Evolutionary conservation across 2,113 vertebrate species (phyloP), one percentile per base, ranked within the genome.

Genomic region (Crypturellus undulatus): DNA sequence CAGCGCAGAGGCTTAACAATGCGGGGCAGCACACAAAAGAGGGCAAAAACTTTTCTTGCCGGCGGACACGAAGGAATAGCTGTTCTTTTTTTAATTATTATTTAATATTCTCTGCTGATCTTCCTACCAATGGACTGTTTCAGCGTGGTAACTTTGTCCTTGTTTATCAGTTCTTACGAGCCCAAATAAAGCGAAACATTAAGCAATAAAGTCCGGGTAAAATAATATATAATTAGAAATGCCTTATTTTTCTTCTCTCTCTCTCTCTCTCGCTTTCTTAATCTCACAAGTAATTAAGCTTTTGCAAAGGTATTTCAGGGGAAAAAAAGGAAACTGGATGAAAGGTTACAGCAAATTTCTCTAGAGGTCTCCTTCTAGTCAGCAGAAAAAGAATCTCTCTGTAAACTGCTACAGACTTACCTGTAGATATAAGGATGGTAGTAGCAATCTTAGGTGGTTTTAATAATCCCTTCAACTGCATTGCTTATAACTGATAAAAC

Each of bases 301-400:
- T 77, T 85, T 34, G 32, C 85, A 78, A 87, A 81, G 62, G 19
- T 54, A n/a, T 89, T 93, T 87, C 22, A 58, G 59, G 43, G 80
- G 13, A 25, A 69, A 47, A 36, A 40, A 69, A 52, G n/a, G n/a
- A 78, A 79, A 52, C 43, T 32, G 12, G 32, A 40, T 32, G 54
- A 64, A 82, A 79, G 73, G 78, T 72, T 62, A 13, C 70, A 89
- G 21, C 30, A 79, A 52, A 89, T 89, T 94, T 93, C 86, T 95
- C 73, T 90, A 56, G 79, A 92, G 75, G 52, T 88, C 79, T 92
- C 63, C n/a, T 90, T 72, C 59, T 71, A 92, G 60, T 88, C n/a
- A 77, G 12, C 76, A 75, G 38, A 78, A 92, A 86, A 54, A 78
- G 84, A 43, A 69, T 22, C 58, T 22, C 58, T 84, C 2, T 79